These are phyloP conservation scores for Oryzias dopingdopingensis DNA, from an alignment of 2,797 vertebrate species.

Conservation along the genomic window DNA sequence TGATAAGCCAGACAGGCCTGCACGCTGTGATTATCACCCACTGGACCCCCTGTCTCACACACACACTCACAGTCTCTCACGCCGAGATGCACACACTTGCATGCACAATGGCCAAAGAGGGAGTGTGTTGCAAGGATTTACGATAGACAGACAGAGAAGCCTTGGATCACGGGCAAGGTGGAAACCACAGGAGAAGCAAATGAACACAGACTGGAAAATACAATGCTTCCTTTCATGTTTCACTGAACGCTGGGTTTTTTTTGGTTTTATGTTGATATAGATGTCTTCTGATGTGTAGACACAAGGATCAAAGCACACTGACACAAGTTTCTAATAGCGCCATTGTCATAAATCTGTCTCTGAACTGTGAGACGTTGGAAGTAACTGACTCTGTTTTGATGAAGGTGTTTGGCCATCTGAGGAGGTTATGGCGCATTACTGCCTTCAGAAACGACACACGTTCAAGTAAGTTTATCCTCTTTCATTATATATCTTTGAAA, in stretches of 20 bases:
- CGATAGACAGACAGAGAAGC: conserved; percentile 49
- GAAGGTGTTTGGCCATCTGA: conserved; percentile 97
- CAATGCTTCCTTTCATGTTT: conserved; percentile 58
- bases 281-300: conserved; percentile 44
- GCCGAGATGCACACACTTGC: conserved; percentile 54
- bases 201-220: conserved; percentile 56
- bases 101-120: conserved; percentile 56
- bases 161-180: conserved; percentile 73
- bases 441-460: conserved; percentile 86
- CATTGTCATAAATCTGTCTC: conserved; percentile 8
- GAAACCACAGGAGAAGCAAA: conserved; percentile 68
- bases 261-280: conserved; percentile 41
- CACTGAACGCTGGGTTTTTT: conserved; percentile 35
- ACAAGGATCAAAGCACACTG: conserved; percentile 33
- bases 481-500: conserved; percentile 35
- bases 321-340: conserved; percentile 18
- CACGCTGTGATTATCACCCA: conserved; percentile 97
- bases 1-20: conserved; percentile 99
- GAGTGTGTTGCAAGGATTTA: conserved; percentile 69
- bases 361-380: conserved; percentile 2
- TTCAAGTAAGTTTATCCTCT: conserved; percentile 86
- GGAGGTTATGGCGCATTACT: conserved; percentile 97
- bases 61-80: conserved; percentile 25
- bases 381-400: conserved; percentile 14
- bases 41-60: conserved; percentile 80